Evolutionary conservation across 2,797 vertebrate genomes (phyloP).

Genomic region (Gallinago stenura): DNA sequence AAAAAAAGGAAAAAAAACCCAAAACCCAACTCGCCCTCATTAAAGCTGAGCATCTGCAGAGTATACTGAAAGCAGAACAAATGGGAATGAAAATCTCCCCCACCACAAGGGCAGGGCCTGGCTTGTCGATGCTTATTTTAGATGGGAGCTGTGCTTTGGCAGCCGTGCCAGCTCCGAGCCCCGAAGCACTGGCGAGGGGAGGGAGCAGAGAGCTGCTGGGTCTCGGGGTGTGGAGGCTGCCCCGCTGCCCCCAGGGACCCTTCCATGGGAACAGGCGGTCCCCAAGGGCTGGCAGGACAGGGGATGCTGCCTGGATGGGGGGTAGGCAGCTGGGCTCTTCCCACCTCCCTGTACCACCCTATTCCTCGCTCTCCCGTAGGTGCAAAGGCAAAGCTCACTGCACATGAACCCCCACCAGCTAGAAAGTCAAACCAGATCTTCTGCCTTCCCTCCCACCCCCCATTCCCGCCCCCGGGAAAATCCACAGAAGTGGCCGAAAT

Average conservation of each 20-base stretch:
- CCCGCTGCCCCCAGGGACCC: not conserved
- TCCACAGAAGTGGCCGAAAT: not conserved
- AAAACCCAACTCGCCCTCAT: not conserved
- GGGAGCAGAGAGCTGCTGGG: rapidly evolving
- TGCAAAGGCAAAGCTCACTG: not conserved
- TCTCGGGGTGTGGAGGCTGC: rapidly evolving
- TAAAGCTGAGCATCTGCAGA: not conserved
- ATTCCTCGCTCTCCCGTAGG: rapidly evolving
- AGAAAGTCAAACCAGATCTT: not conserved
- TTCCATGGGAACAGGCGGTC: rapidly evolving
- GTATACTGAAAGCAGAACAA: not conserved
- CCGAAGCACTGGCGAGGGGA: not conserved
- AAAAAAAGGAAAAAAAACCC: not conserved
- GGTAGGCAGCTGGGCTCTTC: not conserved
- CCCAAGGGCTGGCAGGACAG: not conserved
- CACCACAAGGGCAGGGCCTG: not conserved
- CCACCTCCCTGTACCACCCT: rapidly evolving
- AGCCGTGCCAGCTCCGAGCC: not conserved
- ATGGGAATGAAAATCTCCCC: not conserved
- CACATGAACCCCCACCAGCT: not conserved
- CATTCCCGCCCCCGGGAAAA: not conserved
- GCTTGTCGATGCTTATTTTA: not conserved
- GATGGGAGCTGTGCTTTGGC: not conserved
- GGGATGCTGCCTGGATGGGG: not conserved
- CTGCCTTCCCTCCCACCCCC: not conserved